Base-by-base conservation (phyloP, 2,113 vertebrate species). In the Cygnus atratus region DNA sequence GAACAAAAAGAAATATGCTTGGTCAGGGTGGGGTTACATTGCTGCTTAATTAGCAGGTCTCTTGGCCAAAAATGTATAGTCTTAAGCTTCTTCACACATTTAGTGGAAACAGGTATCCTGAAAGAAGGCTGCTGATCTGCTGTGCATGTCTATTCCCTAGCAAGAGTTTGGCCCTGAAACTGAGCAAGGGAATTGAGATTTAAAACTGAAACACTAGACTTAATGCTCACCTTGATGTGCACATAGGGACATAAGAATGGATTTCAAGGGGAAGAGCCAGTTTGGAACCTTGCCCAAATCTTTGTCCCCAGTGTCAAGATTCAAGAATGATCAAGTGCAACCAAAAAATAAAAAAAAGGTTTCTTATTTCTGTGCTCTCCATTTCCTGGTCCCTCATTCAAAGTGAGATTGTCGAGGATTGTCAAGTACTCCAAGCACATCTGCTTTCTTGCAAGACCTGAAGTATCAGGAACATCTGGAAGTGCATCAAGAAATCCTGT, bases 391-490 rank as follows among this genome's bases (percentile, higher is more conserved):
- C 95, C 75, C 76, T 87, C 57, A 72, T 78, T 92, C 66, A 77
- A 62, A 93, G 63, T 46, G 55, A 76, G 58, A 72, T 35, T 93
- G 68, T 80, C 62, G 79, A 77, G 75, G 58, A 72, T 35, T 93
- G 66, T 80, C 62, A 88, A 77, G 75, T 55, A 9, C 58, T 81
- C 46, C 50, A 82, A 50, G 76, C 86, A 96, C 90, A 96, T 90
- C 95, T 94, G 93, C 92, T 96, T 95, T 91, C 87, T 74, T 94
- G 77, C 54, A 96, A 86, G 62, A 48, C 35, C 54, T 21, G 57
- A 76, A 71, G 79, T 50, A 82, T 43, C 82, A 94, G 75, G 73
- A 93, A 78, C 67, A 75, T 17, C 1, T 59, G 78, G 71, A 84
- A 79, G 20, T 5, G 14, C 80, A 80, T 33, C 61, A 92, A 80